Base-by-base conservation (phyloP, 1,140 invertebrate genomes). In the Drosophila nikananu region DNA sequence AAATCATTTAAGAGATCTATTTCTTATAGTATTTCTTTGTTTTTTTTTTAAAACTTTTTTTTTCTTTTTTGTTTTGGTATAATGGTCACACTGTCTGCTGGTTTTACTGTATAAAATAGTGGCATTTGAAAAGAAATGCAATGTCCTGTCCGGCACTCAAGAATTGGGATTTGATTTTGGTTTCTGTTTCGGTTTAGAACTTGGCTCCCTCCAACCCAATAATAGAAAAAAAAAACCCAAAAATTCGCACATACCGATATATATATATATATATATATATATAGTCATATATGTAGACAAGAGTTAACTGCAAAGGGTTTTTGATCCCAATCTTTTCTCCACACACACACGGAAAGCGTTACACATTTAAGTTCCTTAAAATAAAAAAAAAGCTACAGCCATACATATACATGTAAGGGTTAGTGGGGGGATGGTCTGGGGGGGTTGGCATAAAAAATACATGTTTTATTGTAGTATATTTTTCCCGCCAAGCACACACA, bases 381-480 rank as follows among this genome's bases (percentile, higher is more conserved):
- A 87, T 81, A 83, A 77, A 78, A 64, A 78, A 64, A 73, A 68
- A 70, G 68, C 19, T 39, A 73, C 68, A 74, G 21, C 37, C 3
- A 41, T 12, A 39, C 44, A 39, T 13, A 17, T 25, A 30, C 17
- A 25, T 52, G 35, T 27, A 32, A 74, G 59, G 15, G 44, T 32
- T 27, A 23, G 51, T 10, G 17, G 41, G 19, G 32, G 41, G 21
- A 12, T 46, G 7, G 37, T 6, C 3, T 49, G 39, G 70, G 68
- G 19, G 44, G 75, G 67, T 63, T 81, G 78, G 81, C 75, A 90
- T 81, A 86, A 89, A 89, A 90, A 89, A 90, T 90, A 90, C 86
- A 89, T 90, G 86, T 86, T 89, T 89, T 90, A 90, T 89, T 89
- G 84, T 90, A 89, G 84, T 87, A 87, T 87, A 87, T 87, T 87